Conservation (phyloP, 2,888 invertebrate species). For the Philereme transversata region DNA sequence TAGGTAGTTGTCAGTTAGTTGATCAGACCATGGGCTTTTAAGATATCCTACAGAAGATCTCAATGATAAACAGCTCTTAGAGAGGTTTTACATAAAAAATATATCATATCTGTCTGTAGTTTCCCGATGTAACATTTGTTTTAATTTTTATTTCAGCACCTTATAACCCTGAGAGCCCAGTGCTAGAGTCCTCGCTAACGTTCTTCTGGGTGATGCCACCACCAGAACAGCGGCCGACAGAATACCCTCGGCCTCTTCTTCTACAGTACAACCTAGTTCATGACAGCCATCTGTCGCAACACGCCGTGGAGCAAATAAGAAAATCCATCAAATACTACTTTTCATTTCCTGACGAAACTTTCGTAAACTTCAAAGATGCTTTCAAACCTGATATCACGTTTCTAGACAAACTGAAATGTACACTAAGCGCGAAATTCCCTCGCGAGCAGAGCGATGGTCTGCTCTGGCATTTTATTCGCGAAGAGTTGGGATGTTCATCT, state of each 20-base stretch:
- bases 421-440: slow-evolving; percentile 92
- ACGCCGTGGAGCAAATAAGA: slow-evolving; percentile 93
- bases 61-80: no score
- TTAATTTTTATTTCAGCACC: slow-evolving; percentile 85
- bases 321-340: slow-evolving; percentile 93
- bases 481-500: slow-evolving; percentile 87
- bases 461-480: slow-evolving; percentile 91
- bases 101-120: no score
- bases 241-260: slow-evolving; percentile 96
- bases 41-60: no score
- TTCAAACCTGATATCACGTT: slow-evolving; percentile 90
- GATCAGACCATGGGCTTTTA: no score
- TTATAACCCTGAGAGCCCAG: slow-evolving; percentile 91
- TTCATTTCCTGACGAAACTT: slow-evolving; percentile 76
- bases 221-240: slow-evolving; percentile 94
- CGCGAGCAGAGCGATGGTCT: slow-evolving; percentile 90
- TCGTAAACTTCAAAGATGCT: slow-evolving; percentile 80
- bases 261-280: slow-evolving; percentile 93
- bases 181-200: slow-evolving; percentile 91
- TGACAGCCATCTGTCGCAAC: slow-evolving; percentile 91
- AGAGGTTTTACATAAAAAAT: no score
- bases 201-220: slow-evolving; percentile 99
- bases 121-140: no score
- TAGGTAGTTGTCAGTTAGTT: no score
- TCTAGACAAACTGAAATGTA: slow-evolving; percentile 93